Evolutionary conservation across 2,888 invertebrate species (phyloP).

Genomic region (Listrodromus nycthemerus): DNA sequence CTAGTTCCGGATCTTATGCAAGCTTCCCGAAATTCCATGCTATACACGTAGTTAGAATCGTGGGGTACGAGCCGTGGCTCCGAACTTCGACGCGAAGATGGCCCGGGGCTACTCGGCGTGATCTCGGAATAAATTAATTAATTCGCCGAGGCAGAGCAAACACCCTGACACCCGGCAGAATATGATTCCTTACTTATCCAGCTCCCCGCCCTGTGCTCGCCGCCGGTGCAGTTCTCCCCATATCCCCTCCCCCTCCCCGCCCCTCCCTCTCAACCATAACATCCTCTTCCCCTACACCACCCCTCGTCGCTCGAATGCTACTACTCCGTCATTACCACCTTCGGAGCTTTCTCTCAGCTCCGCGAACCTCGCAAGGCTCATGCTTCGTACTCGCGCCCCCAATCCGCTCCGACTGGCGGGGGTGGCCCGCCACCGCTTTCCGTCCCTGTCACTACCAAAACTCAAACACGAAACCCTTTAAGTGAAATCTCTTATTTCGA

Average conservation of each 20-base stretch:
- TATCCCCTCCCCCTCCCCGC: slow-evolving; percentile 50
- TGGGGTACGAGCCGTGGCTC: slow-evolving; percentile 19
- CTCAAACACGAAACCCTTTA: slow-evolving; percentile 84
- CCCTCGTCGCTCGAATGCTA: slow-evolving; percentile 47
- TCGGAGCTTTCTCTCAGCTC: slow-evolving; percentile 50
- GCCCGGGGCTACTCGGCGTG: slow-evolving; percentile 72
- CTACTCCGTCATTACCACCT: slow-evolving; percentile 66
- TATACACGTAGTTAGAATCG: neutral
- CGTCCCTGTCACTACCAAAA: slow-evolving; percentile 84
- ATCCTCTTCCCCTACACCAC: slow-evolving; percentile 37
- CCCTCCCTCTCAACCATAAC: slow-evolving; percentile 49
- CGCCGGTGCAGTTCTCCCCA: slow-evolving; percentile 60
- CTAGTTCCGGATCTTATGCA: slow-evolving; percentile 25
- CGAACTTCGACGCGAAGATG: slow-evolving; percentile 67
- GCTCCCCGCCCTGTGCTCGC: slow-evolving; percentile 59
- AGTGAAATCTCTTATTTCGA: slow-evolving; percentile 85
- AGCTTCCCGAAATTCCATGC: slow-evolving; percentile 12
- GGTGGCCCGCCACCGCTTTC: slow-evolving; percentile 60
- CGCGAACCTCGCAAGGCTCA: slow-evolving; percentile 58
- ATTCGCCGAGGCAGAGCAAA: slow-evolving; percentile 81
- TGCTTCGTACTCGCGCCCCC: slow-evolving; percentile 52
- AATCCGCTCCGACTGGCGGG: slow-evolving; percentile 30
- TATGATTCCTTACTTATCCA: slow-evolving; percentile 82
- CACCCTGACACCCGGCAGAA: slow-evolving; percentile 82
- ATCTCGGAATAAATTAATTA: slow-evolving; percentile 83